Evolutionary conservation across 2,797 vertebrate genomes (phyloP), one percentile per base, ranked within the genome.

Genomic region (Podargus strigoides): DNA sequence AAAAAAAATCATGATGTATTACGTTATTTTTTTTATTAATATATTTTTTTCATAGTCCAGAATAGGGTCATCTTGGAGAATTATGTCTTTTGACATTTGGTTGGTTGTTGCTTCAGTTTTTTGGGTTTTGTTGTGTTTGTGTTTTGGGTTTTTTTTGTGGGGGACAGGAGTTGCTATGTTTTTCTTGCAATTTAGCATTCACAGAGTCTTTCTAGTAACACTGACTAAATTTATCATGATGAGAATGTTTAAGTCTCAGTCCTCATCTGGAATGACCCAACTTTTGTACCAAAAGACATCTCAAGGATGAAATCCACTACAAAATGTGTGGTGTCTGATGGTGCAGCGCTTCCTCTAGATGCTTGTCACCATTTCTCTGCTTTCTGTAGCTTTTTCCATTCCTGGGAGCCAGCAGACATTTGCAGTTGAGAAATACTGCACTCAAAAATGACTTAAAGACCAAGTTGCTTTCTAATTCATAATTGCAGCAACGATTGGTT

Each of bases 31-130:
- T 6, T 15, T 60, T 60, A 36, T 37, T 56, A 18, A 7, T 6
- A n/a, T 14, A 1, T 36, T 7, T 16, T 63, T 82, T 67, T 74
- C 14, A 10, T 62, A 68, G 42, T 75, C 27, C 10, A 41, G 41
- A 77, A 46, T 24, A 52, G 59, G 19, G 3, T 58, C 2, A 32
- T 53, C 12, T 50, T 50, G 26, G 11, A 80, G 14, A 72, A 64
- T 10, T 19, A 34, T 44, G 6, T 46, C 27, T 63, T 77, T 47
- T 41, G 15, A 3, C 11, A 9, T 36, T 16, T 37, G 17, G 7
- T 67, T 58, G 7, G 1, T 30, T 50, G 1, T 36, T 34, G 23
- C 12, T 15, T 62, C 3, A 13, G 5, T 0, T 4, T 58, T 53
- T 56, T 8, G 3, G 8, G 2, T 19, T 79, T 42, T 23, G 3